These are phyloP conservation scores for Clivina fossor DNA, from an alignment of 2,888 invertebrate genomes.

Conservation along the genomic window DNA sequence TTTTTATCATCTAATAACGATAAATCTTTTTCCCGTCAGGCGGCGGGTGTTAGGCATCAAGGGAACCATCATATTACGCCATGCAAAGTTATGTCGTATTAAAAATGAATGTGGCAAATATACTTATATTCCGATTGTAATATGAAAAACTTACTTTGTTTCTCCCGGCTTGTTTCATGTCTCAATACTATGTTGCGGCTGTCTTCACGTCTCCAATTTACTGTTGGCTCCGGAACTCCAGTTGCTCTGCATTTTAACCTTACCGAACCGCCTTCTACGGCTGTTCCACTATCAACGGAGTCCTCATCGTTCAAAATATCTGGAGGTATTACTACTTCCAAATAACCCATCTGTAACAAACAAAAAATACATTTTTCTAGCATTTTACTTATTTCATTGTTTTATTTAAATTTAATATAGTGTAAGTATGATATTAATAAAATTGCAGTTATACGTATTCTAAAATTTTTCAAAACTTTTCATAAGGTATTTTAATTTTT, in stretches of 20 bases:
- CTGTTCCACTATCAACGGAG: constrained; percentile 67
- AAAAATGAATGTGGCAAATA: too few relatives aligned
- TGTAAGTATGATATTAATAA: not conserved
- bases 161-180: constrained; percentile 70
- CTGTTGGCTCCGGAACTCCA: constrained; percentile 77
- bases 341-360: constrained; percentile 72
- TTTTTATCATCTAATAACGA: too few relatives aligned
- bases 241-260: constrained; percentile 76
- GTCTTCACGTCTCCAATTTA: constrained; percentile 80
- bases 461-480: too few relatives aligned
- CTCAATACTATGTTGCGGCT: constrained; percentile 75
- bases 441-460: too few relatives aligned
- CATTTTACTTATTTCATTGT: too few relatives aligned
- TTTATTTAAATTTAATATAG: too few relatives aligned
- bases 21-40: too few relatives aligned
- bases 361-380: constrained; percentile 1
- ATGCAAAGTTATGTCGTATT: too few relatives aligned
- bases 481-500: too few relatives aligned
- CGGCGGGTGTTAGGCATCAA: too few relatives aligned
- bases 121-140: too few relatives aligned
- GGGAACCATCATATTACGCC: too few relatives aligned
- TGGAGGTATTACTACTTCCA: constrained; percentile 85
- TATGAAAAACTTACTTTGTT: constrained; percentile 67
- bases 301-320: constrained; percentile 80
- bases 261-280: constrained; percentile 78